Percentiles rank a stretch among this genome's conserved stretches.
phyloP scores from a whole-genome alignment of 2,888 invertebrate species.

The Ecliptopera silaceata region DNA sequence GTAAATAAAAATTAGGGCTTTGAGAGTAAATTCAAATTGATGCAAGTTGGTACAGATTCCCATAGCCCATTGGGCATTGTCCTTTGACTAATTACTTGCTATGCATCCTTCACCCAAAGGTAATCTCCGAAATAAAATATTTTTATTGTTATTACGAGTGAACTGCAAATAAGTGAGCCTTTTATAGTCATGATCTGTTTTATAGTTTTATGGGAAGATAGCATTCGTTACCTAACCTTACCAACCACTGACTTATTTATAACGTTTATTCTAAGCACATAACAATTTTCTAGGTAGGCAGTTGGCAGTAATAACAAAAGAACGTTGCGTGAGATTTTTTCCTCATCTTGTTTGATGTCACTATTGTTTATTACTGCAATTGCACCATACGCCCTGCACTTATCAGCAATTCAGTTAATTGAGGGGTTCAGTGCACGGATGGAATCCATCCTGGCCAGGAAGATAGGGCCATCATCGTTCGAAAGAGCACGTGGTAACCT shows the following conservation, averaged over 20 bases:
- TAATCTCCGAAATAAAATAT: slow-evolving; percentile 37
- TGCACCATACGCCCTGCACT: slow-evolving; percentile 29
- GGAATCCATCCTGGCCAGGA: slow-evolving; percentile 43
- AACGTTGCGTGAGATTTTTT: slow-evolving; percentile 19
- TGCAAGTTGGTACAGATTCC: too few species aligned
- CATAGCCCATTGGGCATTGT: too few species aligned
- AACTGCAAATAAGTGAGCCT: slow-evolving; percentile 3
- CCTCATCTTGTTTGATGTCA: slow-evolving; percentile 15
- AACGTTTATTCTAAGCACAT: not conserved
- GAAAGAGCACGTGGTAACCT: not conserved
- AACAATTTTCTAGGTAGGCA: not conserved
- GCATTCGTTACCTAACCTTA: too few species aligned
- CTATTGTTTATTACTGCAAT: slow-evolving; percentile 15
- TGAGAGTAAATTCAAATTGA: too few species aligned
- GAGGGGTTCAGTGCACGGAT: slow-evolving; percentile 50
- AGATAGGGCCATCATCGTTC: slow-evolving; percentile 29
- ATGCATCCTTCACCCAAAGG: slow-evolving; percentile 42
- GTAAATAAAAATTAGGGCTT: too few species aligned
- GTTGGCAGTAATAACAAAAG: slow-evolving; percentile 5
- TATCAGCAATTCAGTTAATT: slow-evolving; percentile 51
- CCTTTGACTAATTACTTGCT: not conserved
- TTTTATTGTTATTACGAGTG: not conserved
- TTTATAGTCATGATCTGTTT: not conserved
- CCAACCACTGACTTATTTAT: not conserved
- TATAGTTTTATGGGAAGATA: too few species aligned